Conservation (phyloP, 1,140 invertebrate genomes). For the Thaumatotibia leucotreta region DNA sequence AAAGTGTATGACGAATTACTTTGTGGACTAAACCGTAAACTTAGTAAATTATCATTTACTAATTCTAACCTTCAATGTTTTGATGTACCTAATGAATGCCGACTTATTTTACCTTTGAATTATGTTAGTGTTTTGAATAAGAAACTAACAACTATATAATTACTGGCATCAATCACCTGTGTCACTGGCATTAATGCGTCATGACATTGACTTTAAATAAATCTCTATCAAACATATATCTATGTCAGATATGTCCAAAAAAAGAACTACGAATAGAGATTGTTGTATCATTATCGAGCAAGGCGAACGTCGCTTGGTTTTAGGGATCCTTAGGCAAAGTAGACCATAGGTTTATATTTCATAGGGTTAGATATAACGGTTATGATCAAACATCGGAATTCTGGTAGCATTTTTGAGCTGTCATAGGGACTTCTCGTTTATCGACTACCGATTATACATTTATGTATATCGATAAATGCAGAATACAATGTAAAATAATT, state of each 20-base stretch:
- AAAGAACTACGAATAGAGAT: not conserved
- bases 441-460: too few species aligned
- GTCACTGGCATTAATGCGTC: not conserved
- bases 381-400: too few species aligned
- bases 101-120: not conserved
- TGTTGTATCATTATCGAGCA: conserved; percentile 36
- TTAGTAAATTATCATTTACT: too few species aligned
- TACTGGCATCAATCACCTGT: not conserved
- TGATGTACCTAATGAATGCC: not conserved
- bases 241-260: conserved; percentile 6
- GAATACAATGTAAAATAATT: too few species aligned
- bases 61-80: too few species aligned
- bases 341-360: too few species aligned
- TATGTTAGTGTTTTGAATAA: not conserved
- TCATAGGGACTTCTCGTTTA: too few species aligned
- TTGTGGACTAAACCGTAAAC: too few species aligned
- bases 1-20: too few species aligned
- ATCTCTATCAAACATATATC: conserved; percentile 10
- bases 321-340: not conserved
- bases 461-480: too few species aligned
- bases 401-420: too few species aligned
- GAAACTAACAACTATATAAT: not conserved
- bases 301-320: conserved; percentile 22
- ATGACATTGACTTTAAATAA: not conserved
- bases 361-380: too few species aligned